Evolutionary conservation across 2,888 invertebrate species (phyloP).

Genomic region (Anodontia alba): DNA sequence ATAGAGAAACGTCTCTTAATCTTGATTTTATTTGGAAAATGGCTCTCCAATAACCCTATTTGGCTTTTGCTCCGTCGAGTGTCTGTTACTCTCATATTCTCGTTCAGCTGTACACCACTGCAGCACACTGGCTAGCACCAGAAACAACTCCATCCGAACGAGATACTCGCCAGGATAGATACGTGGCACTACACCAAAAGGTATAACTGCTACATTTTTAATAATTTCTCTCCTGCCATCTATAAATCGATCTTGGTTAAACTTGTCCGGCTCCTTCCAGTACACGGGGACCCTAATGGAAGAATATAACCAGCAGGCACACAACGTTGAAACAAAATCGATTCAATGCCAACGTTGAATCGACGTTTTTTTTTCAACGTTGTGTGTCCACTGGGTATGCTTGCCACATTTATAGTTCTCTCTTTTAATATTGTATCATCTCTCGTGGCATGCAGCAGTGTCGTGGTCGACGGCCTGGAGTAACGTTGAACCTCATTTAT

Average conservation of each 20-base stretch:
- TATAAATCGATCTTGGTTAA: background rate
- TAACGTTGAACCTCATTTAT: too few relatives aligned
- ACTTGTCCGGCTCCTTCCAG: background rate
- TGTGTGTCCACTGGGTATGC: too few relatives aligned
- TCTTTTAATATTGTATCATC: constrained; percentile 1
- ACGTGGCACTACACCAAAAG: background rate
- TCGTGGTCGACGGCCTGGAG: too few relatives aligned
- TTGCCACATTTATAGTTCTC: background rate
- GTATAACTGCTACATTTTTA: background rate
- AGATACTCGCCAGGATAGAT: background rate
- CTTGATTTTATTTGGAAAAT: too few relatives aligned
- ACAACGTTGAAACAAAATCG: too few relatives aligned
- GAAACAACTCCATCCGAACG: background rate
- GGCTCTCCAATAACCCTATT: too few relatives aligned
- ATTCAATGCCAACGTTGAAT: background rate
- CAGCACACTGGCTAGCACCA: background rate
- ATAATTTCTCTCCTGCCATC: background rate
- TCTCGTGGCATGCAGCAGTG: constrained; percentile 21
- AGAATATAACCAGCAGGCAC: background rate
- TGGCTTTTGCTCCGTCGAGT: background rate
- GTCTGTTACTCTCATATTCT: background rate
- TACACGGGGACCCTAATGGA: background rate
- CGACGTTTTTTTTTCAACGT: background rate
- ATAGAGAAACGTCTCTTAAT: too few relatives aligned
- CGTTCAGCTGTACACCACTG: background rate